phyloP scores from a whole-genome alignment of 35 echinoderm and acorn worm genomes.

The Hemicentrotus pulcherrimus region DNA sequence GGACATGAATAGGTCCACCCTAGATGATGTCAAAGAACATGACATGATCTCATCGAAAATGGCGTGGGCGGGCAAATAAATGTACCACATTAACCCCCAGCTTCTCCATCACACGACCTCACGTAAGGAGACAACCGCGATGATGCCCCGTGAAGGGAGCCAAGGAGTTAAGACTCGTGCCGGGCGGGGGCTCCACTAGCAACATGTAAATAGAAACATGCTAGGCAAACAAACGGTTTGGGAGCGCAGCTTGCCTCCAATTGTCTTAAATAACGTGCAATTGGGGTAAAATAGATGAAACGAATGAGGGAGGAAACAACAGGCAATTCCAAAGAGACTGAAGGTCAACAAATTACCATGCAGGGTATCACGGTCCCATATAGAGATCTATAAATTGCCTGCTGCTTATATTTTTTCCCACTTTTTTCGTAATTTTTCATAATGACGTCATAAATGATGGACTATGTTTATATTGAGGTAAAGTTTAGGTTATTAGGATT shows the following conservation, averaged over 20 bases:
- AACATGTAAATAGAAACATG: slow-evolving; percentile 3
- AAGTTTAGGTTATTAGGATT: not conserved
- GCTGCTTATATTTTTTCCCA: not conserved
- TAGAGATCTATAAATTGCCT: not conserved
- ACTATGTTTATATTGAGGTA: not conserved
- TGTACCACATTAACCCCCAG: too few relatives aligned
- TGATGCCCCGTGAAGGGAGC: too few relatives aligned
- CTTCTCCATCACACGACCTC: too few relatives aligned
- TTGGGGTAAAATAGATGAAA: not conserved
- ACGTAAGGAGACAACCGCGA: too few relatives aligned
- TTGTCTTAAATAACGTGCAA: not conserved
- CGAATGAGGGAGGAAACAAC: not conserved
- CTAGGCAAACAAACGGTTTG: not conserved
- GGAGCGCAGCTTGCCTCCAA: not conserved
- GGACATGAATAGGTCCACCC: too few relatives aligned
- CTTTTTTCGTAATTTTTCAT: not conserved
- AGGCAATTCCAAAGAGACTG: not conserved
- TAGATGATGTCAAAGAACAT: too few relatives aligned
- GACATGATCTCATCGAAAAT: too few relatives aligned
- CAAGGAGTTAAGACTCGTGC: too few relatives aligned
- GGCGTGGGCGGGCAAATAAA: too few relatives aligned
- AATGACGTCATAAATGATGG: not conserved
- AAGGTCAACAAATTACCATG: not conserved
- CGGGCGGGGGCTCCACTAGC: not conserved
- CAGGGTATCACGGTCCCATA: not conserved